A percentile compares a stretch with the other conserved stretches of the same genome.
Evolutionary conservation across 2,797 vertebrate genomes (phyloP).

Genomic region (Chiloscyllium punctatum): DNA sequence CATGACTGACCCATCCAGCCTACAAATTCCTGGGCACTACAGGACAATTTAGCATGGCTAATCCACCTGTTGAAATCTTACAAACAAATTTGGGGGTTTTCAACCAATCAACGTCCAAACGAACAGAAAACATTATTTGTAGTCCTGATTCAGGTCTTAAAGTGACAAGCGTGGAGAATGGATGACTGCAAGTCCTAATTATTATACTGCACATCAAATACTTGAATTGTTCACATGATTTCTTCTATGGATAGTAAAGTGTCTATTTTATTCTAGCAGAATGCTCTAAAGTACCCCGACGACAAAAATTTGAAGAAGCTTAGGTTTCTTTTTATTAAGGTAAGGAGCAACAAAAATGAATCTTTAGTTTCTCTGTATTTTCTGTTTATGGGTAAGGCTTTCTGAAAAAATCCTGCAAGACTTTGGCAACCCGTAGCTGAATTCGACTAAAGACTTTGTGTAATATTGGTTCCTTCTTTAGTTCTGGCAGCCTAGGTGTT

Average conservation of each 20-base stretch:
- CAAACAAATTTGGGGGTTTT: neutral
- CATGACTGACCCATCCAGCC: no score
- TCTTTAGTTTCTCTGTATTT: neutral
- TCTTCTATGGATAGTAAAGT: neutral
- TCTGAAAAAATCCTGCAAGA: neutral
- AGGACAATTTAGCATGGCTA: no score
- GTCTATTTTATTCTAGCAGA: neutral
- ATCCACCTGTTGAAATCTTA: neutral
- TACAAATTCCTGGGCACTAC: no score
- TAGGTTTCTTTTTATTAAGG: conserved; percentile 14
- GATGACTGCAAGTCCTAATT: neutral
- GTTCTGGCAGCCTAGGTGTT: neutral
- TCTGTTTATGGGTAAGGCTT: neutral
- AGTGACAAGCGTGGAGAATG: neutral
- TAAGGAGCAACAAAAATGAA: neutral
- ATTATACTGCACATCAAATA: neutral
- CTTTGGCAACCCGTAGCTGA: neutral
- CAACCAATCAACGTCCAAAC: neutral
- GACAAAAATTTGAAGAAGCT: neutral
- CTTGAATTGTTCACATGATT: neutral
- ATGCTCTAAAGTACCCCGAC: neutral
- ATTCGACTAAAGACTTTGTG: neutral
- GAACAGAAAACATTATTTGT: neutral
- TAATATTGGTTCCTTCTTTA: neutral
- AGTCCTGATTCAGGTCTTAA: neutral